Base-by-base conservation (phyloP, 1,140 invertebrate species). In the Formica selysi region DNA sequence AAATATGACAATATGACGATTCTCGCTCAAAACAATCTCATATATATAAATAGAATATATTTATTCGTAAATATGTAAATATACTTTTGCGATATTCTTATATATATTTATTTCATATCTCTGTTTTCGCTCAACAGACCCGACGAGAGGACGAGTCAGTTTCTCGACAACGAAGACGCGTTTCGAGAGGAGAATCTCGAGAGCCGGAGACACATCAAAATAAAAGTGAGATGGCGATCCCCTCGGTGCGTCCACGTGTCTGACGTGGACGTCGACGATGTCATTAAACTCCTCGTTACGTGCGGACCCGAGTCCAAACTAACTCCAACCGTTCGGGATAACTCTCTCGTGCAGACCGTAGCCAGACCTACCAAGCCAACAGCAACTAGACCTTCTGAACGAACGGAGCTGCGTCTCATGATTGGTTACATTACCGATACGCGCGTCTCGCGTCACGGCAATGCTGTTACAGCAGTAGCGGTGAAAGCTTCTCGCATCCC, bases 231-330 rank as follows among this genome's bases (percentile, higher is more conserved):
- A 79, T 38, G 64, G 84, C 48, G 71, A 90, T 51, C 48, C 81
- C 73, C 71, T 86, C 85, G 88, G 62, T 62, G 86, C 80, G 86
- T 88, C 91, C 91, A 86, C 90, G 86, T 88, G 91, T 92, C 90
- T 80, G 87, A 90, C 90, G 81, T 91, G 90, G 91, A 89, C 90
- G 89, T 93, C 91, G 92, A 89, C 92, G 90, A 91, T 93, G 93
- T 93, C 93, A 93, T 93, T 93, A 93, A 93, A 93, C 92, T 93
- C 90, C 93, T 93, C 92, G 93, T 93, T 93, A 93, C 89, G 85
- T 88, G 85, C 74, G 86, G 85, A 76, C 78, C 84, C 85, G 86
- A 85, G 76, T 80, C 85, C 84, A 88, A 92, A 90, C 90, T 88
- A 91, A 92, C 86, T 91, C 87, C 59, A 76, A 54, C 54, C 87